These are phyloP conservation scores for Nemapogon koenigi DNA, from an alignment of 2,888 invertebrate species.

Conservation along the genomic window DNA sequence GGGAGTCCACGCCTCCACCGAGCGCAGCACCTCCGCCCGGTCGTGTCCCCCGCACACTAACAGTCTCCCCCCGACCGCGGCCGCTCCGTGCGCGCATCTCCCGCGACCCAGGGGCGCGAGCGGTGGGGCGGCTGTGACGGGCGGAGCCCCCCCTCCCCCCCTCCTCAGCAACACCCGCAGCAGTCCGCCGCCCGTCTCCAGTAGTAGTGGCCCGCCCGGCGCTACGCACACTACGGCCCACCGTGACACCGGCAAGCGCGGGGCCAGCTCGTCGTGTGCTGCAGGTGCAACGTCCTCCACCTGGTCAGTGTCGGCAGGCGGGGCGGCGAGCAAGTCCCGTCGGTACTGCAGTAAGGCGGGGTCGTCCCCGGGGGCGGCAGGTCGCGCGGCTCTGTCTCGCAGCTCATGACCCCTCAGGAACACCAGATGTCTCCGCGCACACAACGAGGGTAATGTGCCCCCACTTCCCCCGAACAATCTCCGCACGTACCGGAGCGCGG, in stretches of 20 bases:
- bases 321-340: not conserved
- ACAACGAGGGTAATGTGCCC: too few relatives aligned
- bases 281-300: not conserved
- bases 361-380: slow-evolving; percentile 10
- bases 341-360: too few relatives aligned
- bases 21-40: slow-evolving; percentile 80
- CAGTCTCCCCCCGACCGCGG: slow-evolving; percentile 71
- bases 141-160: slow-evolving; percentile 53
- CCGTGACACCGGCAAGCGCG: not conserved
- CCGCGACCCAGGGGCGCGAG: slow-evolving; percentile 71
- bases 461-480: not conserved
- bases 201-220: slow-evolving; percentile 57
- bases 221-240: slow-evolving; percentile 12
- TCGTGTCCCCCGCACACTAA: slow-evolving; percentile 85
- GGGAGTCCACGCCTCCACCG: slow-evolving; percentile 78
- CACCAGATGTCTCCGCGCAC: not conserved
- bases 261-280: not conserved
- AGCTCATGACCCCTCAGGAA: slow-evolving; percentile 12
- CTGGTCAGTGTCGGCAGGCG: too few relatives aligned
- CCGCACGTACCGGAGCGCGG: not conserved
- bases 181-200: slow-evolving; percentile 1
- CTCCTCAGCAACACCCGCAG: slow-evolving; percentile 60
- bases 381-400: slow-evolving; percentile 10
- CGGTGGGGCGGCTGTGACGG: slow-evolving; percentile 19
- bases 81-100: slow-evolving; percentile 79